Base-by-base conservation (phyloP, 2,113 vertebrate species). In the Camelus dromedarius region DNA sequence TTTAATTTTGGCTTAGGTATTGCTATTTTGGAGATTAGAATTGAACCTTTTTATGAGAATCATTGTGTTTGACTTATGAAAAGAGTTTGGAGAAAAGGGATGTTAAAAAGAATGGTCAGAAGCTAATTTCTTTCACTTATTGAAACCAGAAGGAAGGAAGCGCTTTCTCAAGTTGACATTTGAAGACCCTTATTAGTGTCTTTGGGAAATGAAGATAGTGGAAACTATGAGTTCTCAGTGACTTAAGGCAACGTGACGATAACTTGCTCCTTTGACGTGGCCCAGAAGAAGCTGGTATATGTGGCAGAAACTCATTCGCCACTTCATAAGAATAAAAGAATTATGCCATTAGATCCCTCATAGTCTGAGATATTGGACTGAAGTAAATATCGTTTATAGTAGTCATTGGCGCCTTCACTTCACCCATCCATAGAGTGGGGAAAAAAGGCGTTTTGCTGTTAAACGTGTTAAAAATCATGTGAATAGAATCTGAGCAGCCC, bases 131-230 rank as follows among this genome's bases (percentile, higher is more conserved):
- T 97, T 67, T 18, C 89, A 83, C 94, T 98, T 96, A 82, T 50
- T 97, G 97, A 96, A 97, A 90, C 46, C 73, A 73, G 82, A 76
- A 77, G 95, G 97, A 98, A 93, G 93, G 83, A 83, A 97, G 42
- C 70, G 85, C 82, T 96, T 97, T 96, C 86, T 98, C 98, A 97
- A 79, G 77, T 16, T 98, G 97, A 95, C 95, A 67, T 19, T 0
- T 28, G 56, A 75, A 89, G 89, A 94, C 64, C 91, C 89, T 88
- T 93, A 62, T 96, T 96, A 95, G 35, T 77, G 8, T 75, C 62
- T 93, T 93, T 62, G 72, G 94, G 92, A 91, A 93, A 56, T 89
- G 93, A 0, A 2, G 83, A 10, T 86, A 64, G 38, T 1, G 46
- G 14, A 79, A 62, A 79, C 38, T 42, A 0, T 67, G 30, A 76